Conservation (phyloP, 1,140 invertebrate species). For the Cecropterus lyciades region DNA sequence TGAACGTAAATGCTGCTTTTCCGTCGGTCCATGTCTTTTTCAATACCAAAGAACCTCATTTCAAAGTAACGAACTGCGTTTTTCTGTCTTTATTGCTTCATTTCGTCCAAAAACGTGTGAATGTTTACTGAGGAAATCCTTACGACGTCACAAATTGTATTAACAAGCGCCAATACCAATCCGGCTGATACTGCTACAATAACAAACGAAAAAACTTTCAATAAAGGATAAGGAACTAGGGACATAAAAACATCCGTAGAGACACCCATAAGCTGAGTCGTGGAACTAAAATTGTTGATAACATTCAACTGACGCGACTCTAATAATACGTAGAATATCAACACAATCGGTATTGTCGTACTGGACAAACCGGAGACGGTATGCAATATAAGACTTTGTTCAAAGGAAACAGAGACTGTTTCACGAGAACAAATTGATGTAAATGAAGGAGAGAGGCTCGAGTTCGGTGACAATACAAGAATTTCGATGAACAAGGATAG, state of each 20-base stretch:
- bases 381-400: slow-evolving; percentile 22
- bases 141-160: slow-evolving; percentile 42
- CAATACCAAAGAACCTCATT: background rate
- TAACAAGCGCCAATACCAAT: slow-evolving; percentile 36
- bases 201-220: slow-evolving; percentile 54
- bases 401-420: slow-evolving; percentile 17
- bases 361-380: slow-evolving; percentile 6
- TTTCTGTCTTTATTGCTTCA: slow-evolving; percentile 5
- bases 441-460: slow-evolving; percentile 36
- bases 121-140: slow-evolving; percentile 38
- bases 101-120: slow-evolving; percentile 26
- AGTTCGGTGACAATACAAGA: slow-evolving; percentile 41
- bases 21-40: background rate
- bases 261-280: slow-evolving; percentile 45
- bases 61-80: slow-evolving; percentile 2
- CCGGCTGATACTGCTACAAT: slow-evolving; percentile 33
- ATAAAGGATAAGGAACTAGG: slow-evolving; percentile 48
- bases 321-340: slow-evolving; percentile 53
- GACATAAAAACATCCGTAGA: slow-evolving; percentile 53
- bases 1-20: background rate
- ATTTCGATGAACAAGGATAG: slow-evolving; percentile 39
- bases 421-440: slow-evolving; percentile 23
- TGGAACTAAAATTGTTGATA: slow-evolving; percentile 56
- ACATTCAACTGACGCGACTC: slow-evolving; percentile 52
- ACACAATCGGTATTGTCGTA: slow-evolving; percentile 38